Conservation (phyloP, 30 jellyfish, hydroid and myxozoan genomes). For the Cassiopea andromeda region DNA sequence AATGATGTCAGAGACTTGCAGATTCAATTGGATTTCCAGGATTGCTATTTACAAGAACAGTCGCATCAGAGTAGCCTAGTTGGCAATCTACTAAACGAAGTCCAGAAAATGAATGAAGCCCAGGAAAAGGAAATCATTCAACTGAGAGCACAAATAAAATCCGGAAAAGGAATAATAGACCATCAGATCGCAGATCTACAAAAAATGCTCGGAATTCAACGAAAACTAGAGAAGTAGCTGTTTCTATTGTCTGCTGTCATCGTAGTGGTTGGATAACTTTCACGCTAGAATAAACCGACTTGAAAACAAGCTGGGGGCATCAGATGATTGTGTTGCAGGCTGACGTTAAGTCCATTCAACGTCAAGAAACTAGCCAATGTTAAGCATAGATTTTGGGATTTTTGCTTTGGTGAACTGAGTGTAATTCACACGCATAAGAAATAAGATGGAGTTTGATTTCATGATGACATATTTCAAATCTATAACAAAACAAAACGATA, state of each 20-base stretch:
- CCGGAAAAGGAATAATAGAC: conserved; percentile 58
- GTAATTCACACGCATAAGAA: no score
- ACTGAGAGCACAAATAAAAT: conserved; percentile 55
- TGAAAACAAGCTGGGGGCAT: no score
- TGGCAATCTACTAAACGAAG: conserved; percentile 35
- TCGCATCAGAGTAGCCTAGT: conserved; percentile 45
- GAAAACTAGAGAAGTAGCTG: neutral
- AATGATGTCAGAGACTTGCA: conserved; percentile 60
- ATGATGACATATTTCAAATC: no score
- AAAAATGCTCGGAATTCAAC: conserved; percentile 45
- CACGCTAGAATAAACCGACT: no score
- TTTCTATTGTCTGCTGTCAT: neutral
- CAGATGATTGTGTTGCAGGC: no score
- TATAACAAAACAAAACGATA: no score
- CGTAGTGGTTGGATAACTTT: neutral
- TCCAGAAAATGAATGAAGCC: conserved; percentile 58
- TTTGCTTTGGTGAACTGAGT: no score
- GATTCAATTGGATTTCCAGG: conserved; percentile 63
- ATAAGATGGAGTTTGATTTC: no score
- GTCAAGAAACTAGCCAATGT: no score
- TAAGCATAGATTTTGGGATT: no score
- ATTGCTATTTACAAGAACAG: conserved; percentile 73
- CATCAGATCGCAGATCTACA: conserved; percentile 58
- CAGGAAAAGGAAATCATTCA: conserved; percentile 64
- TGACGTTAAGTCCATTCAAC: no score